Base-by-base conservation (phyloP, 2,888 invertebrate species). In the Tetanocera ferruginea region DNA sequence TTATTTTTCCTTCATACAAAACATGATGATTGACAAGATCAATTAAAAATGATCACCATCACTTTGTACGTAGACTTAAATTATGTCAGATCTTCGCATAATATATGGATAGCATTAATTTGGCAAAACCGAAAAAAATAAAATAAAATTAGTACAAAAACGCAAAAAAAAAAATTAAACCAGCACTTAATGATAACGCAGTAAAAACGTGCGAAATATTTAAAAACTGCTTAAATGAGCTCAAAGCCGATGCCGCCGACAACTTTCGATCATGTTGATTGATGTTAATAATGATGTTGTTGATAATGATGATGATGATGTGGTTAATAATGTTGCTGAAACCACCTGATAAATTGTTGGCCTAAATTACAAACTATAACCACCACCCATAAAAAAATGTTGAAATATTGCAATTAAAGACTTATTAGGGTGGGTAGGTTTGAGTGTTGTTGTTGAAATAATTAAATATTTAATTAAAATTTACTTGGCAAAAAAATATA, bases 1-100 rank as follows among this genome's bases (percentile, higher is more conserved):
- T 67, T n/a, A n/a, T 43, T 66, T 43, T 34, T 43, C 67, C 37
- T 19, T 55, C 23, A 19, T 9, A 23, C 67, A 55, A 1, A 34
- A 19, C 37, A 23, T 55, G 19, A 19, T 73, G 73, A 73, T 73
- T 73, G 73, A 73, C 73, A 60, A 49, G 17, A n/a, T 73, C 62
- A 73, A 73, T 73, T 73, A 73, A 73, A 51, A 60, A 23, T 49
- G 49, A 73, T 73, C 62, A 25, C 14, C 25, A 37, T 17, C 73
- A 25, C 73, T 73, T 73, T 73, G 62, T 62, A 60, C 37, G 17
- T 23, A 25, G 3, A 37, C 72, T 43, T 43, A 72, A 69, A 72
- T 72, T 60, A 72, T 60, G 72, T 43, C 60, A 57, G 72, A 43
- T 60, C 23, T 72, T 55, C 57, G 43, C 72, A 57, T 37, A 72